Evolutionary conservation across 2,888 invertebrate species (phyloP).

Genomic region (Anoplius nigerrimus): DNA sequence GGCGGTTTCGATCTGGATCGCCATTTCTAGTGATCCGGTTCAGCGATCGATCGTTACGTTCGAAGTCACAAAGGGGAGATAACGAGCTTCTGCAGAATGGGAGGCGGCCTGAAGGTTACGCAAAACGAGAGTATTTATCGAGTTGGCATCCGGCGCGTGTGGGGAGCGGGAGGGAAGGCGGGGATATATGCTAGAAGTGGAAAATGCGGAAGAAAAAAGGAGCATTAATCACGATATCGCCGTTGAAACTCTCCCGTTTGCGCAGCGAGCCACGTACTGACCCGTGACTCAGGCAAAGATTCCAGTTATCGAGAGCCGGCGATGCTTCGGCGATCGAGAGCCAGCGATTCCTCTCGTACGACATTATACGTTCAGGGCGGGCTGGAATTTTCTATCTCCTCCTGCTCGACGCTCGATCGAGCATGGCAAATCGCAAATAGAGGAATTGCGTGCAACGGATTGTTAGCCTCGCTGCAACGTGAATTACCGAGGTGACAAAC

Average conservation of each 20-base stretch:
- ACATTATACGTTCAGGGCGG: neutral
- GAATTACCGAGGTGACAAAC: no score
- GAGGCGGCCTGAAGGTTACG: slow-evolving; percentile 41
- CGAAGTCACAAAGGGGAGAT: no score
- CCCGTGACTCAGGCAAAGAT: slow-evolving; percentile 2
- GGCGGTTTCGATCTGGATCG: no score
- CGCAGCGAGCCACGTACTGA: neutral
- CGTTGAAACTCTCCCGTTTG: neutral
- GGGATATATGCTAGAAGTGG: neutral
- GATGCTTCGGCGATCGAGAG: neutral
- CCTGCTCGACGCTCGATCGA: no score
- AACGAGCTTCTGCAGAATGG: no score
- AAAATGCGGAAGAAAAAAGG: neutral
- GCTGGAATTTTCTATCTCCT: no score
- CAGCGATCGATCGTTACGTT: no score
- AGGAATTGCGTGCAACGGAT: no score
- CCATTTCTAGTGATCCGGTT: no score
- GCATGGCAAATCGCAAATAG: no score
- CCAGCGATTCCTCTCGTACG: neutral
- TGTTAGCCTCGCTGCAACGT: no score
- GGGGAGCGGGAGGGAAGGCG: slow-evolving; percentile 14
- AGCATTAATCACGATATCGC: neutral
- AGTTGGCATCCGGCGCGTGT: slow-evolving; percentile 11
- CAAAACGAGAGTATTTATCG: slow-evolving; percentile 39
- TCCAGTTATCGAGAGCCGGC: neutral